Percentiles rank a stretch among this genome's conserved stretches.
Evolutionary conservation across 2,113 vertebrate species (phyloP).

Genomic region (Ascaphus truei): DNA sequence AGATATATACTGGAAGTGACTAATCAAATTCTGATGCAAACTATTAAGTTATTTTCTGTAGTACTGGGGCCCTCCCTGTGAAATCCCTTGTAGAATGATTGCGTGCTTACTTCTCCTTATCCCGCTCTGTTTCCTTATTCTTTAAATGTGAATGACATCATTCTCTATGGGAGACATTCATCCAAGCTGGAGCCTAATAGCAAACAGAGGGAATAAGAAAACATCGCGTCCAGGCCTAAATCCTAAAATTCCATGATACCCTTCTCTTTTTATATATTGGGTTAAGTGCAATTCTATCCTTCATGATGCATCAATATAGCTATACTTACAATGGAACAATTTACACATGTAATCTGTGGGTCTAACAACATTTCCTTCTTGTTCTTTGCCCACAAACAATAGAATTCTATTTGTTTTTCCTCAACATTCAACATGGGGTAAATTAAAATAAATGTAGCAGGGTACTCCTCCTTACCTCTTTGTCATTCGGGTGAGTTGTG

Average conservation of each 20-base stretch:
- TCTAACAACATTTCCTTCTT: too few species aligned
- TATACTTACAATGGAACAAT: not conserved
- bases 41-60: not conserved
- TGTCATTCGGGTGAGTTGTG: too few species aligned
- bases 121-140: not conserved
- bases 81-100: not conserved
- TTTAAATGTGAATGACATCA: not conserved
- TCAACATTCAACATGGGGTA: too few species aligned
- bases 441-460: too few species aligned
- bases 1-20: not conserved
- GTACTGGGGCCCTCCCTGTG: not conserved
- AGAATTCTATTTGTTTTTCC: too few species aligned
- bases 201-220: not conserved
- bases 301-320: not conserved
- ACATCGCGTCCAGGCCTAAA: not conserved
- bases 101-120: not conserved
- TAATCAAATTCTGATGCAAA: not conserved
- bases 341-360: not conserved
- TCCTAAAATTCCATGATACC: not conserved
- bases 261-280: not conserved
- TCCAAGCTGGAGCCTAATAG: constrained; percentile 6
- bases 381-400: too few species aligned
- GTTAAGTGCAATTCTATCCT: not conserved
- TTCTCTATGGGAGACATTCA: constrained; percentile 4
- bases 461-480: too few species aligned